A percentile compares a stretch with the other conserved stretches of the same genome.
Conservation (phyloP, 1,140 invertebrate genomes). For the Temnothorax longispinosus region DNA sequence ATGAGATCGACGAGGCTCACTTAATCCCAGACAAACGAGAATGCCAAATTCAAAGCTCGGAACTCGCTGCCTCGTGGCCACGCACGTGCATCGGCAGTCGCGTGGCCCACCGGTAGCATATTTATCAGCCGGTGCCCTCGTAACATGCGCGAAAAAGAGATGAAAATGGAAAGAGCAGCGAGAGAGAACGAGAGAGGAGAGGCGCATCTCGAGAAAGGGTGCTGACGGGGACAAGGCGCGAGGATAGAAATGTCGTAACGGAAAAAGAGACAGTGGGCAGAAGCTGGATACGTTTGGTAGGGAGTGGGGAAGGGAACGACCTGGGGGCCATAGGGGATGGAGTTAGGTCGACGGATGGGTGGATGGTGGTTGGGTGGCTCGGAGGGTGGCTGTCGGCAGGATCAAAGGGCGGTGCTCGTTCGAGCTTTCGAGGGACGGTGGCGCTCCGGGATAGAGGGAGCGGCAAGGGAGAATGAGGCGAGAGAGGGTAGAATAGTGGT, state of each 20-base stretch:
- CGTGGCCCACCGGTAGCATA: conserved; percentile 69
- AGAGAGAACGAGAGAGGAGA: conserved; percentile 1
- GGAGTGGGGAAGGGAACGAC: conserved; percentile 33
- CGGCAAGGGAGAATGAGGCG: conserved; percentile 54
- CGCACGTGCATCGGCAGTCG: conserved; percentile 65
- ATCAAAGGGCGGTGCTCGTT: conserved; percentile 84
- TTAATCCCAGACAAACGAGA: conserved; percentile 48
- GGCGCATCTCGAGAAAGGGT: conserved; percentile 15
- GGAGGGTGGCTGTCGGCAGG: conserved; percentile 84
- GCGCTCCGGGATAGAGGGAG: conserved; percentile 64
- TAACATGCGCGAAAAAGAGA: background rate
- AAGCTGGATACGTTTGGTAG: conserved; percentile 48
- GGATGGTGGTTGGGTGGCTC: conserved; percentile 69
- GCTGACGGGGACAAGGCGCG: conserved; percentile 16
- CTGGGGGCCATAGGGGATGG: conserved; percentile 71
- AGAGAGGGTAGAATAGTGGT: conserved; percentile 59
- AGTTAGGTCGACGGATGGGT: conserved; percentile 70
- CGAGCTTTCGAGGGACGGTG: conserved; percentile 76
- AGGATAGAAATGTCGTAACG: conserved; percentile 57
- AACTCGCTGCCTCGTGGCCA: conserved; percentile 47
- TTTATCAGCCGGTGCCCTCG: conserved; percentile 65
- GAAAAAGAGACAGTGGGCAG: conserved; percentile 53
- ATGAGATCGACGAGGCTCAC: background rate
- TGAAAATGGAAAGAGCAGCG: conserved; percentile 8
- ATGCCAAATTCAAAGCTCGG: conserved; percentile 30